Percentiles rank a stretch among this genome's conserved stretches.
phyloP scores from a whole-genome alignment of 1,140 invertebrate species.

The Magallana gigas region DNA sequence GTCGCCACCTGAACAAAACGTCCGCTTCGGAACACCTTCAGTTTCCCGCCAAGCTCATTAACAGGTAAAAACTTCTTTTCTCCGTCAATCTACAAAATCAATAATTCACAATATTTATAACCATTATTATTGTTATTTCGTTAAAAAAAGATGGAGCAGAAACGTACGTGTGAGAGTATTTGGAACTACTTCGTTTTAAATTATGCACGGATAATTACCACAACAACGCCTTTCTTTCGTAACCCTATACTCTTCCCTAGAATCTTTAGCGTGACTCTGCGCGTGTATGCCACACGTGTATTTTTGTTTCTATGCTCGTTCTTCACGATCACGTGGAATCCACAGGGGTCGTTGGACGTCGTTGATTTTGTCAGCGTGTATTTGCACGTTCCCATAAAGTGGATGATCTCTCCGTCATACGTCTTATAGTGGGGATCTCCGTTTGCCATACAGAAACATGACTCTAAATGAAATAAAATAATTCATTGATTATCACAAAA shows the following conservation, averaged over 20 bases:
- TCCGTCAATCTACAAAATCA: constrained; percentile 54
- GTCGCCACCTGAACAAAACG: constrained; percentile 56
- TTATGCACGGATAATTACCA: constrained; percentile 83
- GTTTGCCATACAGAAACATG: constrained; percentile 93
- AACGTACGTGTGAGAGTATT: too few species aligned
- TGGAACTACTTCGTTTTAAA: constrained; percentile 87
- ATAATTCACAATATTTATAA: constrained; percentile 80
- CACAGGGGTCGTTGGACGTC: constrained; percentile 74
- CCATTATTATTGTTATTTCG: constrained; percentile 82
- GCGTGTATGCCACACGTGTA: constrained; percentile 57
- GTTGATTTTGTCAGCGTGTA: constrained; percentile 74
- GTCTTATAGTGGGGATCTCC: constrained; percentile 95
- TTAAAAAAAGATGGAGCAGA: too few species aligned
- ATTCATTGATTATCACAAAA: too few species aligned
- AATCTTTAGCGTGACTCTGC: constrained; percentile 81
- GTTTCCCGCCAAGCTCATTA: constrained; percentile 32
- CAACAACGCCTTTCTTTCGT: constrained; percentile 89
- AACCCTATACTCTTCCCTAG: constrained; percentile 87
- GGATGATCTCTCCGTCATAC: constrained; percentile 94
- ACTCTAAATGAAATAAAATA: constrained; percentile 79
- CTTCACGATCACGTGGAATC: constrained; percentile 92
- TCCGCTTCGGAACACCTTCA: constrained; percentile 53
- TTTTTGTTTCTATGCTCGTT: constrained; percentile 81
- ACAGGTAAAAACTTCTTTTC: constrained; percentile 56
- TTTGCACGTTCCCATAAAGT: constrained; percentile 85